A percentile compares a stretch with the other conserved stretches of the same genome.
Conservation (phyloP, 1,140 invertebrate genomes). For the Neodiprion fabricii region DNA sequence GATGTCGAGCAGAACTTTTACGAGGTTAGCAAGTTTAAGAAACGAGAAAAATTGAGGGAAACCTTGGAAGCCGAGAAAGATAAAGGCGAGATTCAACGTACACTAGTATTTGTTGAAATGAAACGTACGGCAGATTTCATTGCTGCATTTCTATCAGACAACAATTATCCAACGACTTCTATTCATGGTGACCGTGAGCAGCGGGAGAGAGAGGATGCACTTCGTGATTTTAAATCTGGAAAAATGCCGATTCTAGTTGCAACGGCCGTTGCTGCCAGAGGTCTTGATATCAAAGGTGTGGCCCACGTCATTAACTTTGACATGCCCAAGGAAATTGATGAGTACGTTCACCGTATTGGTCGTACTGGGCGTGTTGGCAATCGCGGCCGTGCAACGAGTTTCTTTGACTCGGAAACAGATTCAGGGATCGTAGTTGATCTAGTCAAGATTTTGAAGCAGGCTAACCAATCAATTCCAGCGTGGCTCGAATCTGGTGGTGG, state of each 20-base stretch:
- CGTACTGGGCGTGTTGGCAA: conserved; percentile 94
- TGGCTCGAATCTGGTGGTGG: conserved; percentile 61
- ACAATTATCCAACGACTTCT: conserved; percentile 77
- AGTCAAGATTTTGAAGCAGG: conserved; percentile 74
- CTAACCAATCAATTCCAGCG: conserved; percentile 69
- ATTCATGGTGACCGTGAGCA: conserved; percentile 95
- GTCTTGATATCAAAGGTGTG: conserved; percentile 85
- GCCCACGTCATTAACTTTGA: conserved; percentile 93
- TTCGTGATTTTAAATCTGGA: conserved; percentile 82
- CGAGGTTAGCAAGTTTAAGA: conserved; percentile 77
- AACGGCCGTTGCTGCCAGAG: conserved; percentile 92
- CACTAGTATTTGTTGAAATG: conserved; percentile 89
- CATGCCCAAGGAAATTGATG: conserved; percentile 85
- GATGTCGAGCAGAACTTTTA: conserved; percentile 89
- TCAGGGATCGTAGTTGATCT: conserved; percentile 67
- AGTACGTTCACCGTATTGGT: conserved; percentile 96
- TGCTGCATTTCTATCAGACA: conserved; percentile 75
- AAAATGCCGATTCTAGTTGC: conserved; percentile 83
- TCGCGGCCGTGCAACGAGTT: conserved; percentile 86
- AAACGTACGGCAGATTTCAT: conserved; percentile 91
- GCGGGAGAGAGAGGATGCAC: conserved; percentile 85
- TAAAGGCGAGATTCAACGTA: conserved; percentile 61
- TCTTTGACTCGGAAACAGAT: conserved; percentile 78
- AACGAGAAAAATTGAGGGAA: conserved; percentile 75
- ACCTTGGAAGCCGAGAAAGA: conserved; percentile 68